These are phyloP conservation scores for Connochaetes taurinus DNA, from an alignment of 2,113 vertebrate species.

Conservation along the genomic window DNA sequence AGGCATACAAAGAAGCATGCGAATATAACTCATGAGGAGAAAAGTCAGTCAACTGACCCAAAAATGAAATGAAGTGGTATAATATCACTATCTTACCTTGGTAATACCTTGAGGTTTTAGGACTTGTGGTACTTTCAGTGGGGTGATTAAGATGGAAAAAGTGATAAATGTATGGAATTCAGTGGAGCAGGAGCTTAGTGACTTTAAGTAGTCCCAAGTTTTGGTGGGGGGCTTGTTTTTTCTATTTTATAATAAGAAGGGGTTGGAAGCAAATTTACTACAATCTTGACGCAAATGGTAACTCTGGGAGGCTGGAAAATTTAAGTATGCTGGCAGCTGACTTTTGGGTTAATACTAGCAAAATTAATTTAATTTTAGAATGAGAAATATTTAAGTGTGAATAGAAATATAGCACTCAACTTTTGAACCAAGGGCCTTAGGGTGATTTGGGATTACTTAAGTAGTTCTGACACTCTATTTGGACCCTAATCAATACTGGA, in stretches of 20 bases:
- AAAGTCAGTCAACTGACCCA: not conserved
- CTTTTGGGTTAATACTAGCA: not conserved
- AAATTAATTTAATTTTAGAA: not conserved
- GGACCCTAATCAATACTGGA: not conserved
- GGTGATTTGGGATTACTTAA: not conserved
- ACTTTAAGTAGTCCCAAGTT: not conserved
- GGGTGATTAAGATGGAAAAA: not conserved
- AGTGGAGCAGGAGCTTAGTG: not conserved
- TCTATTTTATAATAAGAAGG: not conserved
- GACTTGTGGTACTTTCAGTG: not conserved
- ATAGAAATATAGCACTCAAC: not conserved
- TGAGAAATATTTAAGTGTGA: not conserved
- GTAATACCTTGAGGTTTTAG: not conserved
- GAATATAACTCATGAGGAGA: not conserved
- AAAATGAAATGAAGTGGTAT: not conserved
- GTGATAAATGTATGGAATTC: not conserved
- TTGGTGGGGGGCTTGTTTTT: not conserved
- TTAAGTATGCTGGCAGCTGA: not conserved
- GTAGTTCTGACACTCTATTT: not conserved
- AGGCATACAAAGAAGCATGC: not conserved
- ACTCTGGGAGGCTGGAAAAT: not conserved
- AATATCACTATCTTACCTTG: not conserved
- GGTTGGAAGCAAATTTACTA: not conserved
- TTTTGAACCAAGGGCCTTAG: not conserved
- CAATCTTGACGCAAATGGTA: not conserved